Evolutionary conservation across 2,888 invertebrate genomes (phyloP).

Genomic region (Phalera bucephala): DNA sequence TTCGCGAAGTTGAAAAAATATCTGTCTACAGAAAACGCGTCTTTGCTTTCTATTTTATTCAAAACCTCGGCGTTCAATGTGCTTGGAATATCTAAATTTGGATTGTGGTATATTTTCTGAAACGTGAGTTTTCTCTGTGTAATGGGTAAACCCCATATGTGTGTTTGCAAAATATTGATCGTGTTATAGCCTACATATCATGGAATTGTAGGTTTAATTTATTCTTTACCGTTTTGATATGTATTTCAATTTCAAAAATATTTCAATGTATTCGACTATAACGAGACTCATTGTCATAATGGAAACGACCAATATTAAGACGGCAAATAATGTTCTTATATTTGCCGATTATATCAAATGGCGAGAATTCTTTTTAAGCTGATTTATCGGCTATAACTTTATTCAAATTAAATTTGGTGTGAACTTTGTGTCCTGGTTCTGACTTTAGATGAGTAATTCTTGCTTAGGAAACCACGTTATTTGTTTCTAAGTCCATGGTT

Average conservation of each 20-base stretch:
- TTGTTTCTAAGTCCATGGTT: background rate
- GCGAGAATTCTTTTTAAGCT: background rate
- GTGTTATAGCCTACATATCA: constrained; percentile 7
- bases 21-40: constrained; percentile 33
- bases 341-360: background rate
- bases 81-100: constrained; percentile 35
- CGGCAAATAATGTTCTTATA: background rate
- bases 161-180: constrained; percentile 47
- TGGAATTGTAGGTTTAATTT: no score
- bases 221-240: no score
- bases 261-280: no score
- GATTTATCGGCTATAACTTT: background rate
- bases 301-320: background rate
- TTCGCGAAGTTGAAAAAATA: constrained; percentile 38
- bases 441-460: background rate
- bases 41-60: constrained; percentile 23
- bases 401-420: background rate
- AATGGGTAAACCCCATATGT: constrained; percentile 39
- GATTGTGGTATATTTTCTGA: constrained; percentile 39
- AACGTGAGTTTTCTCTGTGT: constrained; percentile 42
- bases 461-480: background rate
- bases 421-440: background rate
- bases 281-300: no score
- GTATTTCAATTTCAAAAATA: no score
- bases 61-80: constrained; percentile 25